These are phyloP conservation scores for Selene dorsalis DNA, from an alignment of 2,797 vertebrate genomes.

Conservation along the genomic window DNA sequence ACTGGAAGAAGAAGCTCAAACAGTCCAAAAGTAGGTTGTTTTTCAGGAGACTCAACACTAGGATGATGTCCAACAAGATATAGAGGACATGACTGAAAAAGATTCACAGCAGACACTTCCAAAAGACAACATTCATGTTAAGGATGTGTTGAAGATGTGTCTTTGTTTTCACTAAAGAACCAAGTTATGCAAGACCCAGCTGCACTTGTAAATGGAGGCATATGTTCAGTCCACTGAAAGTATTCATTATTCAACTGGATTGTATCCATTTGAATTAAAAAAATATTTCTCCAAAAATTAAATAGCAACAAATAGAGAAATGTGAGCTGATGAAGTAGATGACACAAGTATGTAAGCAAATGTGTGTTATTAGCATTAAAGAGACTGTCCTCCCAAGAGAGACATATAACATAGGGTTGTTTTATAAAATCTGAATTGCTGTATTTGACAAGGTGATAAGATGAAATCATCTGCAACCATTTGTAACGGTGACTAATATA, in stretches of 20 bases:
- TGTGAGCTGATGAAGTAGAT: not conserved
- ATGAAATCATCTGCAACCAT: slow-evolving; percentile 5
- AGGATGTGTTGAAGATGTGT: not conserved
- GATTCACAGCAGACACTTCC: not conserved
- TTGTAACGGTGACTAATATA: slow-evolving; percentile 20
- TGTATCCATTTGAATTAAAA: slow-evolving; percentile 10
- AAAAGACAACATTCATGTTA: slow-evolving; percentile 10
- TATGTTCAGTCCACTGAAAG: slow-evolving; percentile 6
- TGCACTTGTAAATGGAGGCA: slow-evolving; percentile 4
- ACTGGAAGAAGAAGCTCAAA: slow-evolving; percentile 92
- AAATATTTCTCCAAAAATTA: not conserved
- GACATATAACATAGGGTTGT: not conserved
- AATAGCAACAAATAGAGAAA: slow-evolving; percentile 2
- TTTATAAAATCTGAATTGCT: not conserved
- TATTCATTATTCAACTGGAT: slow-evolving; percentile 7
- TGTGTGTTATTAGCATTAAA: not conserved
- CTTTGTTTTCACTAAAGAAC: slow-evolving; percentile 10
- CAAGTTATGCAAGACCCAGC: not conserved
- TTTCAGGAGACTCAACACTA: slow-evolving; percentile 93
- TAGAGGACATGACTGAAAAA: slow-evolving; percentile 64
- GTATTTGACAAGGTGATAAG: slow-evolving; percentile 2
- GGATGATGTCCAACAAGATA: slow-evolving; percentile 95
- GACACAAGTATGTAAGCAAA: not conserved
- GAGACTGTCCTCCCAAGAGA: not conserved
- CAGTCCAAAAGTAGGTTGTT: slow-evolving; percentile 92